Base-by-base conservation (phyloP, 2,888 invertebrate genomes). In the Athalia circularis region DNA sequence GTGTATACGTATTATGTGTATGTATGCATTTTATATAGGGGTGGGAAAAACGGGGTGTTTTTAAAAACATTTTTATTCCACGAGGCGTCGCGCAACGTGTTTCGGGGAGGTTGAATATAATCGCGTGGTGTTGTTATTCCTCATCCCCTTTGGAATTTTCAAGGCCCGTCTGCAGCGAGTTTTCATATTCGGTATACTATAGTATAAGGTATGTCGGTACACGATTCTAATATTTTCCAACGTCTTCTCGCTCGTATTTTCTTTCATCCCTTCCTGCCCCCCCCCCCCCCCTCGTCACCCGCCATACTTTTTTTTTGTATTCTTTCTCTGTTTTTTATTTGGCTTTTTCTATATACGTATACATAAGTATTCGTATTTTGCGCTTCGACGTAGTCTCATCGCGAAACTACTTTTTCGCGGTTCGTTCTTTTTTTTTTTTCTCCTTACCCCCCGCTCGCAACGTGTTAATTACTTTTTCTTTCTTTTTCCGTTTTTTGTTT, bases 401-500 rank as follows among this genome's bases (percentile, higher is more conserved):
- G 29, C 29, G 29, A 29, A 29, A 29, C 29, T 29, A 29, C 29
- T 29, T 29, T 29, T 29, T 29, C 29, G 29, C 82, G 59, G 79
- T 81, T 65, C 76, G 65, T 74, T 80, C 80, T 82, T 85, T 84
- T 82, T 85, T 83, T 85, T 85, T 87, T 85, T 86, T 84, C 83
- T 85, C 84, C n/a, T n/a, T n/a, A n/a, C n/a, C n/a, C 52, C 77
- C 72, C 80, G 76, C 80, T 82, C 84, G 86, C 86, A 89, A 89
- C 89, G 88, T 89, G 87, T 29, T 29, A 88, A 88, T 87, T 88
- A 87, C 86, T 86, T 85, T 87, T 88, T 85, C 86, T n/a, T 3
- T 11, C 3, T 11, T 54, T 11, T 29, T 43, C n/a, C 15, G 9
- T 15, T 15, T 5, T 62, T 2, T 5, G 15, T 62, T 62, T 15